Conservation (phyloP, 1,140 invertebrate genomes). For the Drosophila micromelanica region DNA sequence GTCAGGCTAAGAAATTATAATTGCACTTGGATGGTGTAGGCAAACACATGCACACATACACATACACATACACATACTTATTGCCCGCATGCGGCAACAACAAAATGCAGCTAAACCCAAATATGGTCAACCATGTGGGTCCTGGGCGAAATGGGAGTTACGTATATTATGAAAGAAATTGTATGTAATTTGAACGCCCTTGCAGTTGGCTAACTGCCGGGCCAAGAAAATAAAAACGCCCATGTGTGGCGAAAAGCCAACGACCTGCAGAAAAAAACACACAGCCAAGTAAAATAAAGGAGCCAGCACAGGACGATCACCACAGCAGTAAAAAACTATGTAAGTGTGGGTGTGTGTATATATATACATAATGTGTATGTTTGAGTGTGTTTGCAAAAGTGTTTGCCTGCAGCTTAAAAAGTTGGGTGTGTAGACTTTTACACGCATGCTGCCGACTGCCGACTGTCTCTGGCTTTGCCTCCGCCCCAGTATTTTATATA, state of each 20-base stretch:
- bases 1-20: conserved; percentile 61
- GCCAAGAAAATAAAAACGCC: conserved; percentile 77
- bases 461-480: conserved; percentile 5
- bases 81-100: conserved; percentile 13
- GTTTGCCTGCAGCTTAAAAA: conserved; percentile 71
- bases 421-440: conserved; percentile 53
- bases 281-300: conserved; percentile 59
- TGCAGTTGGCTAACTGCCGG: conserved; percentile 58
- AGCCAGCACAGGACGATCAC: conserved; percentile 42
- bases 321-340: conserved; percentile 59
- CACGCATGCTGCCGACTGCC: conserved; percentile 46
- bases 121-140: conserved; percentile 21
- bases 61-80: not conserved
- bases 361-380: conserved; percentile 40
- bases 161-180: conserved; percentile 52
- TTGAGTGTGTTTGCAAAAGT: conserved; percentile 31
- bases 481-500: conserved; percentile 1
- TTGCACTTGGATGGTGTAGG: conserved; percentile 43
- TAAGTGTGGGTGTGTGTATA: conserved; percentile 8
- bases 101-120: conserved; percentile 16
- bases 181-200: conserved; percentile 64
- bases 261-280: conserved; percentile 55
- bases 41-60: conserved; percentile 21
- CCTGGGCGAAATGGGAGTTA: not conserved
- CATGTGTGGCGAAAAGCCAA: conserved; percentile 76